These are phyloP conservation scores for Acleris sparsana DNA, from an alignment of 2,888 invertebrate species.

Conservation along the genomic window DNA sequence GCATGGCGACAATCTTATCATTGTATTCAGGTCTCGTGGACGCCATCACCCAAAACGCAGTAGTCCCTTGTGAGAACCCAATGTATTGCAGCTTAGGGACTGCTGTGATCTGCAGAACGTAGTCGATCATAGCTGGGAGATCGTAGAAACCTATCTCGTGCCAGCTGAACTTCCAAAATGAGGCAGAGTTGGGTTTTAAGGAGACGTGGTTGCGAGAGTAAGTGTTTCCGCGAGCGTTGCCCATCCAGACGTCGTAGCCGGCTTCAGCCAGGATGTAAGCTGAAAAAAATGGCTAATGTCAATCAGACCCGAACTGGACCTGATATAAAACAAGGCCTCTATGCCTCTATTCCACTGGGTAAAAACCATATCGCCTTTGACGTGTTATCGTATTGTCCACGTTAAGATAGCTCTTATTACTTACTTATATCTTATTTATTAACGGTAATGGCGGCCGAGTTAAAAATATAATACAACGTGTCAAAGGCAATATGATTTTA, in stretches of 20 bases:
- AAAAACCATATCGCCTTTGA: too few relatives aligned
- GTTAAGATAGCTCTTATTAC: too few relatives aligned
- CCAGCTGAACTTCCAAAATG: conserved; percentile 85
- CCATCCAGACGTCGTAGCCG: conserved; percentile 93
- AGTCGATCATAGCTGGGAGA: conserved; percentile 89
- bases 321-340: too few relatives aligned
- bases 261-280: conserved; percentile 87
- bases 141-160: conserved; percentile 91
- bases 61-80: conserved; percentile 89
- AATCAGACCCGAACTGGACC: not conserved
- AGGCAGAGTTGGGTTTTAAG: conserved; percentile 59
- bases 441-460: too few relatives aligned
- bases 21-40: conserved; percentile 84
- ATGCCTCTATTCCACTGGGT: too few relatives aligned
- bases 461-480: too few relatives aligned
- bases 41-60: conserved; percentile 84
- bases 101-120: conserved; percentile 81
- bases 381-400: too few relatives aligned
- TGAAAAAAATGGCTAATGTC: conserved; percentile 52
- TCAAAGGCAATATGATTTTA: too few relatives aligned
- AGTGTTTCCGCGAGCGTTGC: conserved; percentile 92
- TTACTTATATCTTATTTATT: too few relatives aligned
- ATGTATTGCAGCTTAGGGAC: conserved; percentile 85
- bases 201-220: conserved; percentile 86
- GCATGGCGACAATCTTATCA: conserved; percentile 82